A percentile compares a stretch with the other conserved stretches of the same genome.
Evolutionary conservation across 2,797 vertebrate genomes (phyloP).

Genomic region (Coregonus sp.): DNA sequence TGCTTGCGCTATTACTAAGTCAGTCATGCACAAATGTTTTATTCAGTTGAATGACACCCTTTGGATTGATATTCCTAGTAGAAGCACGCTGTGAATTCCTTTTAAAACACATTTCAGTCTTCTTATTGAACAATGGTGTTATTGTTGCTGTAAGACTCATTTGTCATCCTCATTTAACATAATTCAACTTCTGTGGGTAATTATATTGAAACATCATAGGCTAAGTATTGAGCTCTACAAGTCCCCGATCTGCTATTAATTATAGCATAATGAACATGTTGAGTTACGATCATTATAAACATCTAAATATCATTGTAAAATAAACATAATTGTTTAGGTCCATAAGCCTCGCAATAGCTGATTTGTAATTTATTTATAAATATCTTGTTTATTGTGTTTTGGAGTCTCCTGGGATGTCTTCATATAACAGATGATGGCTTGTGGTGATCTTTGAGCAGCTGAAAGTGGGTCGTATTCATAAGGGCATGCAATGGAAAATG

Average conservation of each 20-base stretch:
- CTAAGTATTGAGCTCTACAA: neutral
- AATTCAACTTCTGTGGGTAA: neutral
- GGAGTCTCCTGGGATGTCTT: neutral
- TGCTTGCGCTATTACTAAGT: neutral
- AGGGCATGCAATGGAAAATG: neutral
- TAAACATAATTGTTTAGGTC: neutral
- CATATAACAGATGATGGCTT: neutral
- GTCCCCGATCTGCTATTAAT: neutral
- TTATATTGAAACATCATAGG: neutral
- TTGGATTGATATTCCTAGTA: neutral
- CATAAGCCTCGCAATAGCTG: neutral
- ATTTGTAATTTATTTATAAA: neutral
- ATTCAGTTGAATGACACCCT: neutral
- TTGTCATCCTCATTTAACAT: neutral
- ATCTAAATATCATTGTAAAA: neutral
- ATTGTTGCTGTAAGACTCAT: neutral
- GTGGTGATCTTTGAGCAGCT: neutral
- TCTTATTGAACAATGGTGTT: neutral
- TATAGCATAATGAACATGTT: neutral
- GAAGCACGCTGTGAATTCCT: neutral
- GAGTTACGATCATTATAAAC: neutral
- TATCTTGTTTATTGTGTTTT: conserved; percentile 12
- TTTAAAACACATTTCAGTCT: neutral
- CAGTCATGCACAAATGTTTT: neutral
- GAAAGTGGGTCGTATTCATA: neutral